phyloP scores from a whole-genome alignment of 2,797 vertebrate genomes.

The Phrynocephalus forsythii region DNA sequence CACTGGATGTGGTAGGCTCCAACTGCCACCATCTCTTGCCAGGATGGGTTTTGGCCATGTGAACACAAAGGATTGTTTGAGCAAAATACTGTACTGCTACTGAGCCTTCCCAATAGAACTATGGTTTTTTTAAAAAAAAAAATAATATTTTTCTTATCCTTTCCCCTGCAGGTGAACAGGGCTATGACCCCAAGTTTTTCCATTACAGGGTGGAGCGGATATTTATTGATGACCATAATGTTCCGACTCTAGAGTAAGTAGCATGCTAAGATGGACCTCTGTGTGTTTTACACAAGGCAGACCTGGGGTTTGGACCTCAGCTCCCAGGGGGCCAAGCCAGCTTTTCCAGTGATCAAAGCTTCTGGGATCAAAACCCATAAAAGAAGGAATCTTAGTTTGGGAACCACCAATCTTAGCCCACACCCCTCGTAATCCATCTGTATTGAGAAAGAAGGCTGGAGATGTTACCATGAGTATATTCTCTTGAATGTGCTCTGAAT shows the following conservation, averaged over 20 bases:
- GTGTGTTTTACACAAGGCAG: background rate
- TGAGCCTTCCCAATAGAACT: background rate
- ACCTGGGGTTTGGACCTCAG: background rate
- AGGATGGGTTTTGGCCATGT: too few relatives aligned
- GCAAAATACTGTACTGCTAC: background rate
- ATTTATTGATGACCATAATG: slow-evolving; percentile 95
- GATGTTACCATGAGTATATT: background rate
- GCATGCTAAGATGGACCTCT: background rate
- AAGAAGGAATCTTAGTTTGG: background rate
- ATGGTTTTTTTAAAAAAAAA: background rate
- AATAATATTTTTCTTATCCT: background rate
- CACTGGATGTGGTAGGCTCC: background rate
- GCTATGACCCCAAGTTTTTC: slow-evolving; percentile 91
- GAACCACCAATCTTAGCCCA: background rate
- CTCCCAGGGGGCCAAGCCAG: too few relatives aligned
- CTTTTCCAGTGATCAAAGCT: too few relatives aligned
- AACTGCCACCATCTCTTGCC: background rate
- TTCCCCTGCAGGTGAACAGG: slow-evolving; percentile 86
- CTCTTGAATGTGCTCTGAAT: background rate
- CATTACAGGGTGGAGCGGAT: slow-evolving; percentile 90
- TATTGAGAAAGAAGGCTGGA: background rate
- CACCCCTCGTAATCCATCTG: background rate
- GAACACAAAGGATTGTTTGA: background rate
- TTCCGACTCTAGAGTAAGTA: slow-evolving; percentile 90
- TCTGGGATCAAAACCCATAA: too few relatives aligned